These are phyloP conservation scores for Temnothorax ravouxi DNA, from an alignment of 2,888 invertebrate species.

Conservation along the genomic window DNA sequence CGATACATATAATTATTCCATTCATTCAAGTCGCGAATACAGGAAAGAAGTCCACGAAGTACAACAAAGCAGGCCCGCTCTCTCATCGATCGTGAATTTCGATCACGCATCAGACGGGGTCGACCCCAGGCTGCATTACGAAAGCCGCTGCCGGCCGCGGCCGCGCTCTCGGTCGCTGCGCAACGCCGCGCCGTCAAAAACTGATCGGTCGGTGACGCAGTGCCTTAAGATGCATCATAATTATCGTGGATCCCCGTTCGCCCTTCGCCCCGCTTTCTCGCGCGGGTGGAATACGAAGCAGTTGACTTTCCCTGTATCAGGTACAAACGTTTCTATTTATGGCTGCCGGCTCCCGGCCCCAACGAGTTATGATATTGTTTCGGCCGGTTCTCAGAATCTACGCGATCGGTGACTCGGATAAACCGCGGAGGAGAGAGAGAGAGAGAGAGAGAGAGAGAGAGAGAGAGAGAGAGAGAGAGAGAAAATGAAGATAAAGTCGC, in stretches of 20 bases:
- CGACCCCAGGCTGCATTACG: constrained; percentile 39
- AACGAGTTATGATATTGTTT: constrained; percentile 86
- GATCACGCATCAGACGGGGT: constrained; percentile 70
- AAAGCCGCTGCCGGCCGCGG: constrained; percentile 33
- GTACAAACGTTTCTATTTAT: constrained; percentile 84
- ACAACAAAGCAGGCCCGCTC: not conserved
- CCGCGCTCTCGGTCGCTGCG: constrained; percentile 25
- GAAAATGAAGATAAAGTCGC: constrained; percentile 22
- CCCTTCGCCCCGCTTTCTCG: constrained; percentile 30
- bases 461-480: constrained; percentile 60
- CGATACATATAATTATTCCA: not conserved
- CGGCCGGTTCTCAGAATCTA: constrained; percentile 85
- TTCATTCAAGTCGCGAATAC: not conserved
- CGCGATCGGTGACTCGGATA: constrained; percentile 86
- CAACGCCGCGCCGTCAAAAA: constrained; percentile 78
- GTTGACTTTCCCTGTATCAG: constrained; percentile 76
- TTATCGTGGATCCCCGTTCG: constrained; percentile 76
- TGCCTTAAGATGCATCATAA: constrained; percentile 82
- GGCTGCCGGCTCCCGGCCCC: constrained; percentile 81
- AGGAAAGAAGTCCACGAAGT: constrained; percentile 1
- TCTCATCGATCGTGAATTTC: constrained; percentile 73
- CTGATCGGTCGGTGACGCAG: constrained; percentile 80
- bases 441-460: constrained; percentile 60
- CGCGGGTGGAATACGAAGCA: constrained; percentile 75
- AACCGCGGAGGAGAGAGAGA: constrained; percentile 77